A percentile compares a stretch with the other conserved stretches of the same genome.
These are phyloP conservation scores for Drosophila anomelani DNA, from an alignment of 2,888 invertebrate genomes.

Conservation along the genomic window DNA sequence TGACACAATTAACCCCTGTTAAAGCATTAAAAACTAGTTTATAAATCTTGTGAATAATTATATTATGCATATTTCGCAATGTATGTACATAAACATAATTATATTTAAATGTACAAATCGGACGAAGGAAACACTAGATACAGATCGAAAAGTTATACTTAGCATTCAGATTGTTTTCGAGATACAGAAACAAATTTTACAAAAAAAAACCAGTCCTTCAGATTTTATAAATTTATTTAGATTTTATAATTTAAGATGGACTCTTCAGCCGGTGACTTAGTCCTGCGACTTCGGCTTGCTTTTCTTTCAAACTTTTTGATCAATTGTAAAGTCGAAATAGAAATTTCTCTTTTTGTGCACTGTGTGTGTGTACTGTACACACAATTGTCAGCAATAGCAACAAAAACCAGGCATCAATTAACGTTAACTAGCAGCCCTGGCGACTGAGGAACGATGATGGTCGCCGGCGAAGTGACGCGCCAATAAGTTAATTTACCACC, in stretches of 20 bases:
- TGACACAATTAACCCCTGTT: not conserved
- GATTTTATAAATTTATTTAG: too few relatives aligned
- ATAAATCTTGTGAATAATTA: conserved; percentile 1
- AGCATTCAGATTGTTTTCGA: not conserved
- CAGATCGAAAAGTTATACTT: not conserved
- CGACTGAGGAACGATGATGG: conserved; percentile 42
- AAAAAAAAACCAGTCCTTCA: too few relatives aligned
- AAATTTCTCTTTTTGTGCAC: not conserved
- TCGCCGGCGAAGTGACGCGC: conserved; percentile 52
- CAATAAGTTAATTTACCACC: conserved; percentile 79
- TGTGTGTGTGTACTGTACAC: conserved; percentile 23
- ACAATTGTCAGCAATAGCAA: conserved; percentile 63
- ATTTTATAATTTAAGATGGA: too few relatives aligned
- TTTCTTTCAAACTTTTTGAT: too few relatives aligned
- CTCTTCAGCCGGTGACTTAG: not conserved
- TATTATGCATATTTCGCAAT: conserved; percentile 1
- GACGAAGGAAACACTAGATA: conserved; percentile 4
- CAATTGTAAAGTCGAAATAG: not conserved
- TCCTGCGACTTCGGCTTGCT: too few relatives aligned
- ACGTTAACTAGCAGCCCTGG: conserved; percentile 57
- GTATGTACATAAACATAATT: conserved; percentile 8
- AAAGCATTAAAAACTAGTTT: not conserved
- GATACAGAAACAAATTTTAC: not conserved
- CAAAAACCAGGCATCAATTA: conserved; percentile 69
- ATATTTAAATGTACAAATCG: conserved; percentile 6